Base-by-base conservation (phyloP, 2,113 vertebrate species). In the Oncorhynchus gorbuscha region DNA sequence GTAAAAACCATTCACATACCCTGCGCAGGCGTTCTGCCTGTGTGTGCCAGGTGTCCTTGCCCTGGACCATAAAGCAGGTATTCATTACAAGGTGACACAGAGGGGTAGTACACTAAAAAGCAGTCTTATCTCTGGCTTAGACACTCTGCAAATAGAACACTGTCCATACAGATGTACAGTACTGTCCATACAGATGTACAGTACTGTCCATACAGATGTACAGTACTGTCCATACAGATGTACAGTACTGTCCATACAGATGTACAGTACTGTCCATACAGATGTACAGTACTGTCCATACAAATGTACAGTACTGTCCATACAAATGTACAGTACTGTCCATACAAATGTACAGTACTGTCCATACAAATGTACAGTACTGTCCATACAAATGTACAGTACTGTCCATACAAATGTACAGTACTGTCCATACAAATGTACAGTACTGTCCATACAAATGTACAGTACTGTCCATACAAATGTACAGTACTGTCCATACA, bases 61-160 rank as follows among this genome's bases (percentile, higher is more conserved):
- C 71, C 72, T n/a, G 68, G 39, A 86, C 59, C 81, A 91, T 90
- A 91, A 89, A 90, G 24, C 76, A 81, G 64, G 39, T 11, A 48
- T 32, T 76, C 61, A 73, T 84, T 74, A 76, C 79, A 35, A 45
- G 58, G 28, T 76, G 74, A 28, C 16, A 61, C 55, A 72, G 73
- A n/a, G 28, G 65, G 71, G 48, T 75, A 75, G 51, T 55, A 69
- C 35, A 48, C n/a, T 68, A 69, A 48, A 69, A 55, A 14, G 26
- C 49, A 73, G 58, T 24, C 69, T 79, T 68, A 76, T 75, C 64
- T 76, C 48, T 26, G 30, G 28, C 65, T 67, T 22, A 30, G 5
- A 67, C 51, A 55, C 51, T 45, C 9, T 26, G 28, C 65, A 67
- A 67, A 67, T 18, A 67, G 65, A 7, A 13, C 24, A 67, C 28